Evolutionary conservation across 2,113 vertebrate species (phyloP).

Genomic region (Myrmophylax atrothorax): DNA sequence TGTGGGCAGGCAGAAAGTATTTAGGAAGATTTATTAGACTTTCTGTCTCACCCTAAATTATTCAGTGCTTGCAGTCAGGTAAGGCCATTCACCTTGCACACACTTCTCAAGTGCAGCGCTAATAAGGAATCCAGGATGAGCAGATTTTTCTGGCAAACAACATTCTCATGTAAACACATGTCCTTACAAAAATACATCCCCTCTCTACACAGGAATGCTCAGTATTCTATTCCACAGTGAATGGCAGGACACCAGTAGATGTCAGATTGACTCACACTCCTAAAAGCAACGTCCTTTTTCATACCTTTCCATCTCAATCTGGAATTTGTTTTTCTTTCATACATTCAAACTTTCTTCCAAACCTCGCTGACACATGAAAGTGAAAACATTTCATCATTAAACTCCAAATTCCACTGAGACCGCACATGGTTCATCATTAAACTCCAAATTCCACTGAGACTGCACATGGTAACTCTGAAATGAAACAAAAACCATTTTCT

Average conservation of each 20-base stretch:
- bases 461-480: neutral
- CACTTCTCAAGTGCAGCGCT: neutral
- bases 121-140: neutral
- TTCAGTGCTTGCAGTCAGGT: neutral
- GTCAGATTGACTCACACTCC: neutral
- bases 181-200: neutral
- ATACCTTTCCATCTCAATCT: neutral
- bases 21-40: neutral
- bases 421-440: neutral
- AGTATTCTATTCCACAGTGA: neutral
- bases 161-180: neutral
- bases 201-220: neutral
- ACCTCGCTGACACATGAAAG: neutral
- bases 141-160: neutral
- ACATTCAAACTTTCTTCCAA: neutral
- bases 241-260: neutral
- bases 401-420: neutral
- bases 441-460: neutral
- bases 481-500: neutral
- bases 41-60: slow-evolving; percentile 8
- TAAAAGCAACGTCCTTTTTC: neutral
- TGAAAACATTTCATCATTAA: neutral
- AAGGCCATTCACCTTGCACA: slow-evolving; percentile 4
- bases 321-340: neutral
- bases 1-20: neutral